phyloP scores from a whole-genome alignment of 2,113 vertebrate genomes.

The Neotoma lepida region DNA sequence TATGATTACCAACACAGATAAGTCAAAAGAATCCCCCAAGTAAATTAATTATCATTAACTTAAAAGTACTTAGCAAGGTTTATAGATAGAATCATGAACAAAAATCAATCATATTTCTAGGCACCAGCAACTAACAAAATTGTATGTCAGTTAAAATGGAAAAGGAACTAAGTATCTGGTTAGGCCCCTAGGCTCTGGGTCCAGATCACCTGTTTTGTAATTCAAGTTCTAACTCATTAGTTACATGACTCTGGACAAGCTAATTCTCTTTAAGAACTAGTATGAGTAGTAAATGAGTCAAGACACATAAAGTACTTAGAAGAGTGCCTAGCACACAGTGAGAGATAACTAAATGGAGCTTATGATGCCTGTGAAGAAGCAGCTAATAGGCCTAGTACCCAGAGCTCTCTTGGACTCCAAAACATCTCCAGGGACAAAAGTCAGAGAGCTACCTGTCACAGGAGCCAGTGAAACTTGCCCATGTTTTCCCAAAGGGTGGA shows the following conservation, averaged over 20 bases:
- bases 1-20: conserved; percentile 44
- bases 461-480: conserved; percentile 44
- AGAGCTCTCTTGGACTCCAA: conserved; percentile 49
- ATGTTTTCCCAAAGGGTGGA: conserved; percentile 56
- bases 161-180: neutral
- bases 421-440: conserved; percentile 28
- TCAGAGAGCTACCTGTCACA: conserved; percentile 41
- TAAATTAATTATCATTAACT: conserved; percentile 47
- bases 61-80: conserved; percentile 56
- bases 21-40: conserved; percentile 42
- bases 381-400: conserved; percentile 45
- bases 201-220: conserved; percentile 3
- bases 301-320: neutral
- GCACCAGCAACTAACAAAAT: conserved; percentile 47
- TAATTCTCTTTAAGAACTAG: conserved; percentile 19
- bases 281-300: conserved; percentile 45
- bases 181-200: neutral
- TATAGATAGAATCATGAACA: conserved; percentile 30
- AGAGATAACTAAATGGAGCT: conserved; percentile 42
- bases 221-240: neutral
- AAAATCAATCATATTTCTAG: neutral
- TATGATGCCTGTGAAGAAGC: conserved; percentile 28
- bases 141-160: neutral
- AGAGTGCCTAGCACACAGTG: neutral
- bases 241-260: neutral